Conservation (phyloP, 2,888 invertebrate genomes). For the Eristalis intricaria region DNA sequence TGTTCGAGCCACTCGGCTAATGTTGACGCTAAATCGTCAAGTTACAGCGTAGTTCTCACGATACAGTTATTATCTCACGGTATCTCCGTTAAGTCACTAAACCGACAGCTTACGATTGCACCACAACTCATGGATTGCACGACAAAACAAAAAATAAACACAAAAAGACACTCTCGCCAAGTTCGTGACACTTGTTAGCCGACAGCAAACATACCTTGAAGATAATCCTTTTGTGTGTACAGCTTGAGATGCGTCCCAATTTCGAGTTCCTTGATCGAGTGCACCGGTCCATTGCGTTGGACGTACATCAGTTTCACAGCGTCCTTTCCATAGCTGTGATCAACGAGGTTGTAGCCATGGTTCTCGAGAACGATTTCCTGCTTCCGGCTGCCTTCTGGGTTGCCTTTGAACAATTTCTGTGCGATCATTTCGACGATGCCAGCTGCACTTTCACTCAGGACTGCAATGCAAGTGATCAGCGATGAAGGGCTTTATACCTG, state of each 20-base stretch:
- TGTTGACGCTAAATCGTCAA: too few relatives aligned
- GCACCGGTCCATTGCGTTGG: constrained; percentile 85
- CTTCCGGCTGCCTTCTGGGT: neutral
- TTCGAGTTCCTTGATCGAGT: constrained; percentile 89
- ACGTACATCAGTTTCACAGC: constrained; percentile 88
- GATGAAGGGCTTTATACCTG: constrained; percentile 54
- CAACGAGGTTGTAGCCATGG: constrained; percentile 76
- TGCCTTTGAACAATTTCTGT: constrained; percentile 38
- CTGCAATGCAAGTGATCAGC: neutral
- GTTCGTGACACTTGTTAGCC: neutral
- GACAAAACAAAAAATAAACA: neutral
- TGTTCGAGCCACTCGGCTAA: too few relatives aligned
- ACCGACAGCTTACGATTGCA: too few relatives aligned
- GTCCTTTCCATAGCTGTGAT: constrained; percentile 85
- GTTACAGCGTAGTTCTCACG: too few relatives aligned
- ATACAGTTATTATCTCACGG: too few relatives aligned
- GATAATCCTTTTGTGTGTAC: constrained; percentile 87
- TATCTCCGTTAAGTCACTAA: too few relatives aligned
- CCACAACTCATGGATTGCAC: too few relatives aligned
- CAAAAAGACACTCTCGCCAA: neutral
- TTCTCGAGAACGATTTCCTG: neutral
- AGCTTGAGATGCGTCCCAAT: constrained; percentile 88
- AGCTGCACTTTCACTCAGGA: constrained; percentile 5
- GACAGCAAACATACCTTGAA: constrained; percentile 80
- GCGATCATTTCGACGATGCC: constrained; percentile 38